These are phyloP conservation scores for Lethocerus indicus DNA, from an alignment of 1,140 invertebrate genomes.

Conservation along the genomic window DNA sequence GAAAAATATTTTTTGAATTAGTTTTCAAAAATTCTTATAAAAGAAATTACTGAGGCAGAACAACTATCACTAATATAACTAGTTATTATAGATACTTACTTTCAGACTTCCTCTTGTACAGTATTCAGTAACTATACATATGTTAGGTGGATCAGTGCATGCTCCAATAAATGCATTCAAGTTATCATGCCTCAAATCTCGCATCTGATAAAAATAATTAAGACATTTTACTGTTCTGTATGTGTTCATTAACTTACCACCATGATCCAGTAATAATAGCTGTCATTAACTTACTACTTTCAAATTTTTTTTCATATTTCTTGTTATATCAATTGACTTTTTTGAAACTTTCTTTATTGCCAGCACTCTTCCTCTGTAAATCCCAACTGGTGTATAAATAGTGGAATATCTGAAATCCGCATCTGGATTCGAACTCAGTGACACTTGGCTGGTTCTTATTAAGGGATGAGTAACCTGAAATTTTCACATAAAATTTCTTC, in stretches of 20 bases:
- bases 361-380: constrained; percentile 72
- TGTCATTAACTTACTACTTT: constrained; percentile 50
- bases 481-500: too few relatives aligned
- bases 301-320: constrained; percentile 87
- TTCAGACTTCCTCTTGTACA: constrained; percentile 77
- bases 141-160: constrained; percentile 75
- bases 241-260: neutral
- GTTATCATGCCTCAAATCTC: constrained; percentile 79
- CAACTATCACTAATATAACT: neutral
- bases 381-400: constrained; percentile 74
- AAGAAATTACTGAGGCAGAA: neutral
- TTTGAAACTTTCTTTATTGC: constrained; percentile 74
- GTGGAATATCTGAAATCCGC: constrained; percentile 68
- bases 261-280: neutral
- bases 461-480: constrained; percentile 16
- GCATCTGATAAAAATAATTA: constrained; percentile 40
- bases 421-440: constrained; percentile 69
- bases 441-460: constrained; percentile 66
- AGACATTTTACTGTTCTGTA: neutral
- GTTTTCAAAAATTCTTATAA: neutral
- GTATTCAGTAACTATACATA: constrained; percentile 81
- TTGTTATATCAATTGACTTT: constrained; percentile 73
- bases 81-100: constrained; percentile 28
- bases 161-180: constrained; percentile 85
- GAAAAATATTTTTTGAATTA: constrained; percentile 20